phyloP scores from a whole-genome alignment of 2,113 vertebrate genomes.

The Hystrix cristata region DNA sequence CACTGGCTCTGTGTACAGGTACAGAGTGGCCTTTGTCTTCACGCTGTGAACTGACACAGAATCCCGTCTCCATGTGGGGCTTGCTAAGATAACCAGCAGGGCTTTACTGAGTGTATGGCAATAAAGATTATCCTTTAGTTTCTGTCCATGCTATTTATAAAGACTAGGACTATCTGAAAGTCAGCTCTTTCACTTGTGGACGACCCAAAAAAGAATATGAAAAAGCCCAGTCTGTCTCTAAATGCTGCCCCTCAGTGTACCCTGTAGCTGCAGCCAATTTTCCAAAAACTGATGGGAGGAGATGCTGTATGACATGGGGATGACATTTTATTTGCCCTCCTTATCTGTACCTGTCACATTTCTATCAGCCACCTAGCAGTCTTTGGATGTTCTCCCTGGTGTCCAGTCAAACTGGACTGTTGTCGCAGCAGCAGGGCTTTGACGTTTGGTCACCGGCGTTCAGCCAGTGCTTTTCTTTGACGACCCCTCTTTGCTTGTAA shows the following conservation, averaged over 20 bases:
- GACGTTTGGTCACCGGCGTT: background rate
- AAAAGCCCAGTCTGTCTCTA: background rate
- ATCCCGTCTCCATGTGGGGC: background rate
- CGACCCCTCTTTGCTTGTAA: background rate
- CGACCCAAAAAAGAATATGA: background rate
- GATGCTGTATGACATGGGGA: background rate
- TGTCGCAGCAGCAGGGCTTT: background rate
- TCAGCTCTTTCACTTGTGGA: background rate
- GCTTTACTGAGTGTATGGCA: background rate
- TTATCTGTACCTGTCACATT: background rate
- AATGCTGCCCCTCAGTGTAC: background rate
- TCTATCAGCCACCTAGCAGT: background rate
- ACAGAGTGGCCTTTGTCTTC: background rate
- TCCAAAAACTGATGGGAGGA: background rate
- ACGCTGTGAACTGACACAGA: slow-evolving; percentile 48
- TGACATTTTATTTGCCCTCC: background rate
- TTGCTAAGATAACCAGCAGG: background rate
- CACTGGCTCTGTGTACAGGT: background rate
- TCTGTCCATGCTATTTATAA: slow-evolving; percentile 43
- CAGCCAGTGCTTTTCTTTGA: background rate
- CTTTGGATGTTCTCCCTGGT: too few relatives aligned
- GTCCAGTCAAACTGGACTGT: background rate
- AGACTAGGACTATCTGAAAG: background rate
- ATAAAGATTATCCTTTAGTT: background rate
- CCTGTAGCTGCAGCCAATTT: background rate